Evolutionary conservation across 1,140 invertebrate species (phyloP), one percentile per base, ranked within the genome.

Genomic region (Epicauta chinensis): DNA sequence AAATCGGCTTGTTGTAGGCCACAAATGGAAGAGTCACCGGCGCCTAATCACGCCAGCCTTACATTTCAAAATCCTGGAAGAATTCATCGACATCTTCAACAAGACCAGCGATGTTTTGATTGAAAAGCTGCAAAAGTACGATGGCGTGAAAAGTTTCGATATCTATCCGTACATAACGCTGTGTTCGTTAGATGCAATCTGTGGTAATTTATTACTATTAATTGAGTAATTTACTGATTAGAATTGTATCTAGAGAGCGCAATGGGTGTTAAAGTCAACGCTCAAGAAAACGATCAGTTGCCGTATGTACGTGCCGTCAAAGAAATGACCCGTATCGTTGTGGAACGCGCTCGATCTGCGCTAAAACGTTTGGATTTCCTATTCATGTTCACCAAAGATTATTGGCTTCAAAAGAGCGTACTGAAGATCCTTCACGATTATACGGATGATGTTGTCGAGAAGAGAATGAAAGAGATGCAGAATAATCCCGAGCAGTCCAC

Each of bases 41-140:
- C 84, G 83, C 68, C 65, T 86, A 35, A 70, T 92, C 15, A 91
- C 89, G 0, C 89, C 89, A 1, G 82, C 88, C 1, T 91, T 91
- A 63, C 89, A 91, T 68, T 91, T 92, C 64, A 82, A 84, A 61
- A 89, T 92, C 47, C 71, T 91, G 14, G 79, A 89, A 49, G 73
- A 84, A 56, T 90, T 89, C 66, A 53, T 87, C 0, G 75, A 79
- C 9, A 75, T 87, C 0, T 87, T 91, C 64, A 81, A 87, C 61
- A 75, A 79, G 42, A 81, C 87, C 58, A 73, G 79, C 30, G 60
- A 73, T 9, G 74, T 79, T 12, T 71, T 91, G 51, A 69, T 80
- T 0, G 46, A 77, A 6, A 76, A 78, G 55, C 63, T 87, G 2
- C 58, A 73, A 44, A 61, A 73, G 30, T 70, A 82, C 38, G 68